These are phyloP conservation scores for Pseudolycoriella hygida DNA, from an alignment of 2,888 invertebrate genomes.

Conservation along the genomic window DNA sequence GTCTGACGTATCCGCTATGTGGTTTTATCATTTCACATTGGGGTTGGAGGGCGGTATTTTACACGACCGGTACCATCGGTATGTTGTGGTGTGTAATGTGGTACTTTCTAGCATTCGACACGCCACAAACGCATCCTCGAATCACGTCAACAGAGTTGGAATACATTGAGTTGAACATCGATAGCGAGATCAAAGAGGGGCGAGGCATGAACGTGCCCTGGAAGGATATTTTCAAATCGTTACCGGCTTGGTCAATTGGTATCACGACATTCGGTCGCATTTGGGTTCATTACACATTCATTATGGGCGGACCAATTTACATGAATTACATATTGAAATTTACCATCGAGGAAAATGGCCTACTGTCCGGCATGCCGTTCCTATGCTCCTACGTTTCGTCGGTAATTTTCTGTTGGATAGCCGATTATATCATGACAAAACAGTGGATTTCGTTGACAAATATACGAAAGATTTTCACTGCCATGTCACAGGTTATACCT, in stretches of 20 bases:
- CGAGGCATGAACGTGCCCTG: conserved; percentile 39
- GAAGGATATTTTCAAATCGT: conserved; percentile 41
- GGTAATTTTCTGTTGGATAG: conserved; percentile 48
- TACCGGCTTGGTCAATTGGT: conserved; percentile 51
- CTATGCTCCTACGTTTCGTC: conserved; percentile 51
- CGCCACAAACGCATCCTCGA: conserved; percentile 47
- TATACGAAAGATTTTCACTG: conserved; percentile 49
- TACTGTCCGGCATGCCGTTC: conserved; percentile 48
- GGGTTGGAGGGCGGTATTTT: conserved; percentile 51
- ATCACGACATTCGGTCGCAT: conserved; percentile 58
- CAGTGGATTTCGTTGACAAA: conserved; percentile 41
- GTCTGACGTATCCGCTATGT: conserved; percentile 49
- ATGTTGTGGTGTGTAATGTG: conserved; percentile 47
- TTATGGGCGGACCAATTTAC: conserved; percentile 49
- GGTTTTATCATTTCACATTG: conserved; percentile 48
- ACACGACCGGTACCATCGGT: conserved; percentile 47
- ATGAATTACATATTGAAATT: conserved; percentile 52
- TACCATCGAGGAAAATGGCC: conserved; percentile 49
- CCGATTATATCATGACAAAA: conserved; percentile 40
- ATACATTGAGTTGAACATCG: conserved; percentile 45
- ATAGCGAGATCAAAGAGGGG: conserved; percentile 32
- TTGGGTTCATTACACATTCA: conserved; percentile 57
- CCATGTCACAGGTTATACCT: conserved; percentile 48
- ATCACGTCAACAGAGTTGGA: conserved; percentile 44
- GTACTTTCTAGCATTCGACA: conserved; percentile 50